These are phyloP conservation scores for Scaptomyza polygonia DNA, from an alignment of 2,888 invertebrate genomes.

Conservation along the genomic window DNA sequence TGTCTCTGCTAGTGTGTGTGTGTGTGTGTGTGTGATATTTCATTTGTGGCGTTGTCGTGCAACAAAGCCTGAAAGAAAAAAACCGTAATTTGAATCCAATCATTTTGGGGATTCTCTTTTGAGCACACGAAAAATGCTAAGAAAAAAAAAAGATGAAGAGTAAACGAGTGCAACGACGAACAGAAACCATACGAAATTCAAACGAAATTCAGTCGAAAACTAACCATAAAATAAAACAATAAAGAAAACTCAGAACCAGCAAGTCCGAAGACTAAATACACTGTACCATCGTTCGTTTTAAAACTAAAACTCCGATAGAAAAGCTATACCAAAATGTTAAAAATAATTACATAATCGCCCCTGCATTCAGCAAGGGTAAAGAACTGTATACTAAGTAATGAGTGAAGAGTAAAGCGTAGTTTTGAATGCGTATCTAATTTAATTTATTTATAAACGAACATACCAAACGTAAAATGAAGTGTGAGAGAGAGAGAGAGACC, in stretches of 20 bases:
- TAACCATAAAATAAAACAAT: slow-evolving; percentile 47
- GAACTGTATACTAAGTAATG: slow-evolving; percentile 8
- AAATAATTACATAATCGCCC: too few relatives aligned
- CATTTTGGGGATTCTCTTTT: slow-evolving; percentile 71
- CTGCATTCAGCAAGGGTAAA: slow-evolving; percentile 16
- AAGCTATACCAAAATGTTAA: not conserved
- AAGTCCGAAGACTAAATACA: slow-evolving; percentile 19
- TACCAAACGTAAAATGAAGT: slow-evolving; percentile 12
- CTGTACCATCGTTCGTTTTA: too few relatives aligned
- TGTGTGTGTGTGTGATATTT: slow-evolving; percentile 37
- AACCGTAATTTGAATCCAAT: slow-evolving; percentile 80
- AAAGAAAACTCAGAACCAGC: not conserved
- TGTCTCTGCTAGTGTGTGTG: not conserved
- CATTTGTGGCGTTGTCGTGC: slow-evolving; percentile 52
- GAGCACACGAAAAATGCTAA: slow-evolving; percentile 28
- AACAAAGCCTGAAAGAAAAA: slow-evolving; percentile 78
- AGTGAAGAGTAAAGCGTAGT: slow-evolving; percentile 37
- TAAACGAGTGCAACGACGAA: slow-evolving; percentile 30
- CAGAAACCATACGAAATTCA: slow-evolving; percentile 73
- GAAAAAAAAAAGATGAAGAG: slow-evolving; percentile 13
- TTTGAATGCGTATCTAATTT: slow-evolving; percentile 61
- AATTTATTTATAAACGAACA: slow-evolving; percentile 49
- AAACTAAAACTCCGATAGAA: not conserved
- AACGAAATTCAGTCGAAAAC: slow-evolving; percentile 51
- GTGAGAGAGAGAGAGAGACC: not conserved